These are phyloP conservation scores for Archocentrus centrarchus DNA, from an alignment of 2,113 vertebrate species.

Conservation along the genomic window DNA sequence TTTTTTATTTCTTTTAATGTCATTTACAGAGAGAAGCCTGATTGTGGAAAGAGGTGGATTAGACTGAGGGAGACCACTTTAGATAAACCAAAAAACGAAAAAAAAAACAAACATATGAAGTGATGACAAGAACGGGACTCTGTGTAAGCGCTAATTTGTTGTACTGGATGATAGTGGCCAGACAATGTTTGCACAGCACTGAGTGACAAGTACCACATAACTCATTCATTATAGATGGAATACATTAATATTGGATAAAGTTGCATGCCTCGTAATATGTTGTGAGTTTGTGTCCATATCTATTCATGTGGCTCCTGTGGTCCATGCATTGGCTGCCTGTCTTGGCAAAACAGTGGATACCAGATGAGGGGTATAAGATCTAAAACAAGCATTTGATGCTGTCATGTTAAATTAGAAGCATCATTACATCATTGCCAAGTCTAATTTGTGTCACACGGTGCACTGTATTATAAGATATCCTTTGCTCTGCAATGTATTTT, in stretches of 20 bases:
- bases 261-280: conserved; percentile 40
- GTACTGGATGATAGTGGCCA: conserved; percentile 34
- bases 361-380: neutral
- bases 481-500: conserved; percentile 39
- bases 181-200: conserved; percentile 38
- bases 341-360: neutral
- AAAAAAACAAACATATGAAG: neutral
- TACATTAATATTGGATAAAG: conserved; percentile 60
- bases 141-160: conserved; percentile 8
- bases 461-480: conserved; percentile 35
- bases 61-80: neutral
- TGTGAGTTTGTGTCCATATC: conserved; percentile 6
- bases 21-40: neutral
- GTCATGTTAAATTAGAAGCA: conserved; percentile 22
- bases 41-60: neutral
- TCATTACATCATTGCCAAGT: conserved; percentile 34
- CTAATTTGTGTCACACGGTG: conserved; percentile 27
- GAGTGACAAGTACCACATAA: conserved; percentile 38
- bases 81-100: neutral
- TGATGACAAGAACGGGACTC: neutral
- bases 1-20: neutral
- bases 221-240: conserved; percentile 60
- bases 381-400: conserved; percentile 8
- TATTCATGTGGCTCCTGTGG: conserved; percentile 7
- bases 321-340: neutral